Base-by-base conservation (phyloP, 2,797 vertebrate species). In the Phalloptychus januarius region DNA sequence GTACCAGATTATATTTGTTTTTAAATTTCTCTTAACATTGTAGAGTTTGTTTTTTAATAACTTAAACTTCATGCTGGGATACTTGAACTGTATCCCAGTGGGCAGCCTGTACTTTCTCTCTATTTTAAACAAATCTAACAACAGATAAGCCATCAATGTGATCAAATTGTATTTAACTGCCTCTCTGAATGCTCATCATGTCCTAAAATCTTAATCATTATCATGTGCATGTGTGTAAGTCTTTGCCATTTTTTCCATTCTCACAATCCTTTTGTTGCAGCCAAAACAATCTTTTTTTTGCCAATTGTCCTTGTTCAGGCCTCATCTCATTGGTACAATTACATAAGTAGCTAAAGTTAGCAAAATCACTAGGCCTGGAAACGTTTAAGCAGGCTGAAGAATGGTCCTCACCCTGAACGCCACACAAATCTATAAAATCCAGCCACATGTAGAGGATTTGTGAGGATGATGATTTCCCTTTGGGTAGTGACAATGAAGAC, bases 401-500 rank as follows among this genome's bases (percentile, higher is more conserved):
- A 83, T 79, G 87, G 82, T 85, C 90, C 82, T 93, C 89, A 89
- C 89, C 87, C 85, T 82, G 87, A 88, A 88, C 81, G 58, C 85
- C 58, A 42, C 83, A 81, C 67, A 74, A 76, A 81, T 86, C 61
- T 72, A 76, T 86, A 86, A 93, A 93, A 91, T 79, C 87, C 82
- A 89, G 81, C 88, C 93, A 94, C 86, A 73, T 95, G 93, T 88
- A 77, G 80, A 84, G 85, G 86, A 91, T 88, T 80, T 85, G 75
- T 78, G 23, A 76, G 63, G 79, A 87, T 75, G 78, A 83, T 88
- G 75, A 77, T 65, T 88, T 79, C 67, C 80, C 82, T 85, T 91
- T 85, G 89, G 86, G 88, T 83, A 88, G 82, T 85, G 63, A 67
- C 79, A 70, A 71, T 79, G 28, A 87, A 61, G 71, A 67, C 75